Conservation (phyloP, 2,888 invertebrate species). For the Myopa testacea region DNA sequence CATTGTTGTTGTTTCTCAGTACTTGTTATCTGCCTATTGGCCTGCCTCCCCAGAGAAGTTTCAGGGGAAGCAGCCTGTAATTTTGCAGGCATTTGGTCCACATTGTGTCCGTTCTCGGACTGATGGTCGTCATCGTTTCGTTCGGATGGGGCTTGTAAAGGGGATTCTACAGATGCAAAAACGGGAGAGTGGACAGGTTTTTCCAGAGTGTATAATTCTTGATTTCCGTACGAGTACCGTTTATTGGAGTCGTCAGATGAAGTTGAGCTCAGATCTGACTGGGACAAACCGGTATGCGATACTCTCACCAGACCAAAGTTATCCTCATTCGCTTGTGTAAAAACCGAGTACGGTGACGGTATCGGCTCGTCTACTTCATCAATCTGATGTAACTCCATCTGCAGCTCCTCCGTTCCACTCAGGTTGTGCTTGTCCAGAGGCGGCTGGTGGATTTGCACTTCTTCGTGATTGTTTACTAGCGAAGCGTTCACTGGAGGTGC, state of each 20-base stretch:
- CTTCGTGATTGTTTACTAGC: slow-evolving; percentile 58
- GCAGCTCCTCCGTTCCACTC: slow-evolving; percentile 55
- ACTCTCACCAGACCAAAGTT: slow-evolving; percentile 30
- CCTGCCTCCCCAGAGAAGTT: neutral
- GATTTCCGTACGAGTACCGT: slow-evolving; percentile 84
- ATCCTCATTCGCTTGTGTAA: slow-evolving; percentile 26
- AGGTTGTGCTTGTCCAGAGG: slow-evolving; percentile 54
- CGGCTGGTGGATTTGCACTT: slow-evolving; percentile 68
- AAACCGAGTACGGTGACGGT: slow-evolving; percentile 41
- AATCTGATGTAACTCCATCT: slow-evolving; percentile 58
- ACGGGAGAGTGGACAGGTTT: slow-evolving; percentile 75
- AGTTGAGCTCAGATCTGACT: slow-evolving; percentile 80
- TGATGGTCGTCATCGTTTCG: slow-evolving; percentile 54
- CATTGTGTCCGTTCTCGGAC: slow-evolving; percentile 54
- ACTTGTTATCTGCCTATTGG: neutral
- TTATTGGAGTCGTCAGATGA: slow-evolving; percentile 79
- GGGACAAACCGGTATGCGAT: slow-evolving; percentile 82
- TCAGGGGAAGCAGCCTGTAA: neutral
- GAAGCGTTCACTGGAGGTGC: slow-evolving; percentile 41
- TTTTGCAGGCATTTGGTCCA: slow-evolving; percentile 41
- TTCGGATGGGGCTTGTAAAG: slow-evolving; percentile 46
- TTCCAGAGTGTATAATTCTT: slow-evolving; percentile 80
- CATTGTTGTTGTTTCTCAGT: neutral
- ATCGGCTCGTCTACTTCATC: slow-evolving; percentile 58
- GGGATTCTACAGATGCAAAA: slow-evolving; percentile 49